Base-by-base conservation (phyloP, 2,113 vertebrate genomes). In the Ranitomeya variabilis region DNA sequence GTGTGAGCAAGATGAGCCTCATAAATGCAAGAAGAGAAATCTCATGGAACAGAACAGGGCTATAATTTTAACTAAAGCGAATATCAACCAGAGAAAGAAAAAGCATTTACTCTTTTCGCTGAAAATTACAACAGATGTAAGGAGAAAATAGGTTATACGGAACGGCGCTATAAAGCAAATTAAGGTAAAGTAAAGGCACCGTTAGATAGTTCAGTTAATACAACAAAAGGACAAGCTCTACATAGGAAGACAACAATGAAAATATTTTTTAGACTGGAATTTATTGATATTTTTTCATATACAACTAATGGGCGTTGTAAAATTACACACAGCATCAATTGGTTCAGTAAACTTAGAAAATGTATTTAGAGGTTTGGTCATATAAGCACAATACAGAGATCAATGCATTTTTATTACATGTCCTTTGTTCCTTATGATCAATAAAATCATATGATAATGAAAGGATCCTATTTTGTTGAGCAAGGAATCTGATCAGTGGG, bases 1-100 rank as follows among this genome's bases (percentile, higher is more conserved):
- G 93, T 90, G 92, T 94, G 94, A 92, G 91, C 92, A 94, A 94
- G 92, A 93, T 89, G 89, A 94, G 92, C 90, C 90, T 92, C 85
- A 91, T 91, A 91, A 91, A 93, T 91, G 92, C 90, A 94, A 93
- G 92, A 94, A 92, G 91, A 92, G 93, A 91, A 54, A 54, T 64
- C 60, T 79, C 51, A 90, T 89, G 12, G 21, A 90, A 83, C 83
- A 91, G 89, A 90, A 89, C 76, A 64, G 77, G 87, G 59, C 60
- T 88, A 89, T 85, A 79, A 85, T 90, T 81, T 87, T 90, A 90
- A 86, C 26, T 52, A 74, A 69, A 69, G 71, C 76, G 81, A 90
- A 89, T 91, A 90, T 89, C 86, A 90, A 90, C 55, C 83, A 90
- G 89, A 92, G 64, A 57, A 82, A 45, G 64, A 84, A 55, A 88